Base-by-base conservation (phyloP, 2,797 vertebrate species). In the Coregonus suidteri region DNA sequence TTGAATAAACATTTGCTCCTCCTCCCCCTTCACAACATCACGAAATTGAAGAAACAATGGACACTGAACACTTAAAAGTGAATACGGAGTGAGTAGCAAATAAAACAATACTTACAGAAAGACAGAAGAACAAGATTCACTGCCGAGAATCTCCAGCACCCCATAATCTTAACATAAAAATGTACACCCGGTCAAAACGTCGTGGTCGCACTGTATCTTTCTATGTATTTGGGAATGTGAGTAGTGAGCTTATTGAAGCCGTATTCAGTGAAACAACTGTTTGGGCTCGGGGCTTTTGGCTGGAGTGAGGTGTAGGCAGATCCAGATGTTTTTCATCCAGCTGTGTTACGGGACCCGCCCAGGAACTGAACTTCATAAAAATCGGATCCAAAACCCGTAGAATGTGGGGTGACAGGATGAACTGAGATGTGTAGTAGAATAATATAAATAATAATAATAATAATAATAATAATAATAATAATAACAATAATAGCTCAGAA, bases 241-340 rank as follows among this genome's bases (percentile, higher is more conserved):
- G 59, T 64, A 64, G 18, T 79, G 73, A 30, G 20, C 3, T 64
- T 76, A 82, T 76, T 75, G 64, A 80, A 64, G 47, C 73, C 65
- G 76, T 77, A 78, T 79, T 69, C 68, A 78, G 74, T 83, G 73
- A 52, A 75, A 78, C 71, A 71, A 75, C 66, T 81, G 79, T 75
- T 77, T 34, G 79, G 79, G 76, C 74, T 81, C 67, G 75, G 77
- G 71, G 41, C 51, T 81, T 75, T 81, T 85, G 83, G 78, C 79
- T 80, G 71, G 78, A 81, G 80, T 81, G 82, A 84, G 73, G 79
- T 91, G 93, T 90, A 91, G 91, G 91, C 91, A 91, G 93, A 90
- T 91, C 93, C 95, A 96, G 95, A 93, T 93, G 90, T 96, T 93
- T 92, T 89, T 88, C 94, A 94, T 95, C 94, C 95, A 95, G 95